A percentile compares a stretch with the other conserved stretches of the same genome.
phyloP scores from a whole-genome alignment of 2,888 invertebrate genomes.

The Prenolepis imparis region DNA sequence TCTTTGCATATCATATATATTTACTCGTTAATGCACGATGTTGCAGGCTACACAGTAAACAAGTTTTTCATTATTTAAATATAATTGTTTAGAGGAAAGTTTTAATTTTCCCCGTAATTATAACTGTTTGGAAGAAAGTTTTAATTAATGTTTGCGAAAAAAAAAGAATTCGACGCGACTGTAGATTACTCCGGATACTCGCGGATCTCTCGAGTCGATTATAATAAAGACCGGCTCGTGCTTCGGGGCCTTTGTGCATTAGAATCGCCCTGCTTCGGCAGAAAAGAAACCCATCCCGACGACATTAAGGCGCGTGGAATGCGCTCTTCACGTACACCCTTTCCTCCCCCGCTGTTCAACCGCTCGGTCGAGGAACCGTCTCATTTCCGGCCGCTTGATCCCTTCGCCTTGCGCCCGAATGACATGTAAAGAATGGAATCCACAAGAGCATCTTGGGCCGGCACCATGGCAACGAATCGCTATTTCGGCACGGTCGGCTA shows the following conservation, averaged over 20 bases:
- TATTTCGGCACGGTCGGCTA: conserved; percentile 69
- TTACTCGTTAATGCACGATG: background rate
- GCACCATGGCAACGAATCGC: conserved; percentile 66
- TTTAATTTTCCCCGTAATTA: background rate
- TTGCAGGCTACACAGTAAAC: background rate
- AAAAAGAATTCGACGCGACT: background rate
- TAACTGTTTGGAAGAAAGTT: background rate
- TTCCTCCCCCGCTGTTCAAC: conserved; percentile 62
- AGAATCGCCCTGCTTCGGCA: conserved; percentile 20
- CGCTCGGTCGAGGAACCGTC: conserved; percentile 61
- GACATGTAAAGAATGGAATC: conserved; percentile 73
- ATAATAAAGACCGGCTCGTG: conserved; percentile 6
- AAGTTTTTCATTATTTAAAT: background rate
- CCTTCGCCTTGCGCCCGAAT: conserved; percentile 65
- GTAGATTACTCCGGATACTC: background rate
- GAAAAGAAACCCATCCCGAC: conserved; percentile 40
- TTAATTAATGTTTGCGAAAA: background rate
- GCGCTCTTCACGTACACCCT: conserved; percentile 55
- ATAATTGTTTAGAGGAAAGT: background rate
- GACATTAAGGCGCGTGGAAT: conserved; percentile 33
- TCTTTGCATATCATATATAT: background rate
- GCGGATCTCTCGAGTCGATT: conserved; percentile 11
- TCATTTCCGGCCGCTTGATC: conserved; percentile 74
- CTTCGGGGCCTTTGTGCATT: conserved; percentile 9
- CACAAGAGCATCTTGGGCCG: conserved; percentile 59